These are phyloP conservation scores for Willisornis vidua DNA, from an alignment of 2,113 vertebrate species.

Conservation along the genomic window DNA sequence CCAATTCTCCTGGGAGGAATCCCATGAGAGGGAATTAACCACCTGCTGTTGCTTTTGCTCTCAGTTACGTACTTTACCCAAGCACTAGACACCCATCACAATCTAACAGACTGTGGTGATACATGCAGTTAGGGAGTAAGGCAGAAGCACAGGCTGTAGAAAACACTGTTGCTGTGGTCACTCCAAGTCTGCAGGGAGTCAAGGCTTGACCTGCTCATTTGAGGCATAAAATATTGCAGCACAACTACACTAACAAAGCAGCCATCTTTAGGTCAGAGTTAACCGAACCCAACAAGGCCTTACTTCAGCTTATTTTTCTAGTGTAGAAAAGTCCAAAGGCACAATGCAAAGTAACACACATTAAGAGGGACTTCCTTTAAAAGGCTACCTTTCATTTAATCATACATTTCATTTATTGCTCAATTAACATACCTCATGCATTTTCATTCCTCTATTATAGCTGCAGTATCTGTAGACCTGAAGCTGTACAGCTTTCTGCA, in stretches of 20 bases:
- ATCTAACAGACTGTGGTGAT: not conserved
- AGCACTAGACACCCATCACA: accelerated
- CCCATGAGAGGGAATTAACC: not conserved
- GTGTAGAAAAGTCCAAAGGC: not conserved
- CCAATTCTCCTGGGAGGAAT: not conserved
- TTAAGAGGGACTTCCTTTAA: slow-evolving; percentile 13
- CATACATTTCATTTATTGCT: slow-evolving; percentile 47
- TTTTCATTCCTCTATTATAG: slow-evolving; percentile 24
- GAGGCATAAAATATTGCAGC: not conserved
- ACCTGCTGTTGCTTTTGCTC: not conserved
- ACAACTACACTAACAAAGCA: not conserved
- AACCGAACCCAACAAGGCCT: not conserved
- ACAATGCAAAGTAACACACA: not conserved
- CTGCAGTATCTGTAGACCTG: not conserved
- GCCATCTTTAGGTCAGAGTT: not conserved
- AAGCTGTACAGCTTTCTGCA: not conserved
- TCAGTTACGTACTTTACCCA: not conserved
- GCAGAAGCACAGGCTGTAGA: not conserved
- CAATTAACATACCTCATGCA: slow-evolving; percentile 37
- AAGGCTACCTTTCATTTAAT: slow-evolving; percentile 59
- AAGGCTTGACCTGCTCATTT: not conserved
- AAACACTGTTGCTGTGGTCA: not conserved
- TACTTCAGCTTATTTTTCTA: slow-evolving; percentile 6
- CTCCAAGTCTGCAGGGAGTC: not conserved
- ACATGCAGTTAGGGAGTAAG: not conserved